Conservation (phyloP, 2,113 vertebrate genomes). For the Lepus timidus region DNA sequence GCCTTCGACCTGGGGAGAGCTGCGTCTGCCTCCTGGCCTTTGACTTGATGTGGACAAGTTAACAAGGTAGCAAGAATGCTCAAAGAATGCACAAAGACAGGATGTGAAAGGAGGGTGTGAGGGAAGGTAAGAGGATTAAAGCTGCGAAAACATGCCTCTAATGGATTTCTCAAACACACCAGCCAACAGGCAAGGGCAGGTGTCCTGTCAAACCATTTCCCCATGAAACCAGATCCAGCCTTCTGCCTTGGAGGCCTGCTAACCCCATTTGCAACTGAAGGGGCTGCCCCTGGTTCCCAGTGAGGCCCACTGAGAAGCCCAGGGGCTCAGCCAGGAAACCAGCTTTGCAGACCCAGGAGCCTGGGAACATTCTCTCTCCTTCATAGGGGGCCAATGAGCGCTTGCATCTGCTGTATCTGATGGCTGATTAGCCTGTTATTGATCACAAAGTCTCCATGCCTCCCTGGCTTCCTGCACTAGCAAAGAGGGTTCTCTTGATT, state of each 20-base stretch:
- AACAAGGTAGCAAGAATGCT: slow-evolving; percentile 46
- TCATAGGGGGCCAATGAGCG: slow-evolving; percentile 16
- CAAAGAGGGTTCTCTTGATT: slow-evolving; percentile 9
- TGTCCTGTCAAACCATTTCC: slow-evolving; percentile 77
- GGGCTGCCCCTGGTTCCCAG: slow-evolving; percentile 28
- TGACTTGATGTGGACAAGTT: slow-evolving; percentile 63
- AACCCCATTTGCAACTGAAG: slow-evolving; percentile 70
- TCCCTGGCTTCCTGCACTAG: slow-evolving; percentile 14
- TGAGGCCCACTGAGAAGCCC: neutral
- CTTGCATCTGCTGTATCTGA: slow-evolving; percentile 37
- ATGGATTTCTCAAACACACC: slow-evolving; percentile 81
- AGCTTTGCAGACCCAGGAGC: slow-evolving; percentile 48
- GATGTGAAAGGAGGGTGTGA: neutral
- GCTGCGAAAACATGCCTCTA: slow-evolving; percentile 78
- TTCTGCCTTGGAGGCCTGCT: slow-evolving; percentile 37
- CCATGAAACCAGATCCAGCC: slow-evolving; percentile 73
- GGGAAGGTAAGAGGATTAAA: slow-evolving; percentile 66
- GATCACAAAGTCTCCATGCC: slow-evolving; percentile 1
- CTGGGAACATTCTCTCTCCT: slow-evolving; percentile 50
- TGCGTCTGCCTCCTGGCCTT: neutral
- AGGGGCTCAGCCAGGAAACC: slow-evolving; percentile 20
- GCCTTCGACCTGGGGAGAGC: neutral
- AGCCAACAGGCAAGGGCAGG: slow-evolving; percentile 80
- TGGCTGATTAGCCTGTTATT: slow-evolving; percentile 39
- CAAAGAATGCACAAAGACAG: slow-evolving; percentile 41